Percentiles rank a stretch among this genome's conserved stretches.
Evolutionary conservation across 2,113 vertebrate species (phyloP).

Genomic region (Bothrops jararaca): DNA sequence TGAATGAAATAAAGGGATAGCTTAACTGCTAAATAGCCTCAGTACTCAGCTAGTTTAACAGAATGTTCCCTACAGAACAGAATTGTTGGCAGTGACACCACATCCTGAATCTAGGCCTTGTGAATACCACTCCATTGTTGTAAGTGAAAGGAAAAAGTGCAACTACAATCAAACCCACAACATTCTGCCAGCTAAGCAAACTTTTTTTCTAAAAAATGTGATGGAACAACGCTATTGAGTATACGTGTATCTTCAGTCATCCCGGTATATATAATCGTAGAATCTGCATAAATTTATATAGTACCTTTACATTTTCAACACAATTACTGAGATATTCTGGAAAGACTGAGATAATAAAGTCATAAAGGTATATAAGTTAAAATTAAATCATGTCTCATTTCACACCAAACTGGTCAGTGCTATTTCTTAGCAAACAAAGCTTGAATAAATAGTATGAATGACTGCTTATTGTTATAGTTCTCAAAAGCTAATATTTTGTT

Average conservation of each 20-base stretch:
- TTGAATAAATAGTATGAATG: too few relatives aligned
- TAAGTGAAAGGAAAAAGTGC: slow-evolving; percentile 73
- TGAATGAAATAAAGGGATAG: slow-evolving; percentile 40
- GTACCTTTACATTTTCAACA: neutral
- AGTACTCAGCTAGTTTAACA: slow-evolving; percentile 62
- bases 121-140: slow-evolving; percentile 80
- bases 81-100: slow-evolving; percentile 67
- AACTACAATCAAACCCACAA: slow-evolving; percentile 68
- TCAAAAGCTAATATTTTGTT: neutral
- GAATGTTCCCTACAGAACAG: slow-evolving; percentile 65
- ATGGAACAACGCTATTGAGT: slow-evolving; percentile 34
- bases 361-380: neutral
- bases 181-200: slow-evolving; percentile 72
- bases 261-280: neutral
- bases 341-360: neutral
- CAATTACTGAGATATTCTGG: neutral
- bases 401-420: neutral
- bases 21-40: slow-evolving; percentile 39
- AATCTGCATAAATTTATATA: too few relatives aligned
- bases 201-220: slow-evolving; percentile 19
- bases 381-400: neutral
- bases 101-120: slow-evolving; percentile 75
- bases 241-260: neutral
- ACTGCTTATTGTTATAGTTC: neutral
- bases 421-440: neutral